Evolutionary conservation across 2,797 vertebrate species (phyloP).

Genomic region (Pachyuromys duprasi): DNA sequence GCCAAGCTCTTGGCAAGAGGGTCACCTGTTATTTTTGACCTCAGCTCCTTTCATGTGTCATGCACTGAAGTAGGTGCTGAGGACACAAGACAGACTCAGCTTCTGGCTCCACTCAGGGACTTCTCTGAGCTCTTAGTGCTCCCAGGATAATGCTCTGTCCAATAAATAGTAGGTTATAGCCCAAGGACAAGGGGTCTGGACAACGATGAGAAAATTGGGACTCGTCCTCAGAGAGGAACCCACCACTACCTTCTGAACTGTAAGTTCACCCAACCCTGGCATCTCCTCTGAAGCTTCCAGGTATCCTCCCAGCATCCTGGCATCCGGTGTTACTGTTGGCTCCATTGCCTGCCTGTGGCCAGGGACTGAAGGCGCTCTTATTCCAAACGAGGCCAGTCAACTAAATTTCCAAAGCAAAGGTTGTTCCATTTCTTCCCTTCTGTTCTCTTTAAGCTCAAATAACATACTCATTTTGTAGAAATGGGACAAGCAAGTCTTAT

Average conservation of each 20-base stretch:
- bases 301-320: conserved; percentile 30
- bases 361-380: conserved; percentile 80
- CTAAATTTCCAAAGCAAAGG: conserved; percentile 43
- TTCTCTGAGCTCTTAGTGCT: neutral
- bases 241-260: neutral
- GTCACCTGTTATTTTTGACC: neutral
- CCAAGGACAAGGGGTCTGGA: neutral
- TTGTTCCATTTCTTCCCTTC: conserved; percentile 70
- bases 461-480: conserved; percentile 2
- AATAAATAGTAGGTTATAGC: neutral
- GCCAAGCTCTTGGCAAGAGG: no score
- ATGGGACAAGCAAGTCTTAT: neutral
- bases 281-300: conserved; percentile 51
- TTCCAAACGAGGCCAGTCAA: conserved; percentile 70
- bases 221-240: neutral
- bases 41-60: neutral
- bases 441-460: conserved; percentile 63
- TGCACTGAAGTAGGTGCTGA: neutral
- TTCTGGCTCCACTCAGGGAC: neutral
- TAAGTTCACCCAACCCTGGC: neutral
- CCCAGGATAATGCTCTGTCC: neutral
- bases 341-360: neutral
- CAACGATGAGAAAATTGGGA: neutral
- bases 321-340: conserved; percentile 82
- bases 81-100: neutral